A percentile compares a stretch with the other conserved stretches of the same genome.
Conservation (phyloP, 2,113 vertebrate species). For the Hypomesus transpacificus region DNA sequence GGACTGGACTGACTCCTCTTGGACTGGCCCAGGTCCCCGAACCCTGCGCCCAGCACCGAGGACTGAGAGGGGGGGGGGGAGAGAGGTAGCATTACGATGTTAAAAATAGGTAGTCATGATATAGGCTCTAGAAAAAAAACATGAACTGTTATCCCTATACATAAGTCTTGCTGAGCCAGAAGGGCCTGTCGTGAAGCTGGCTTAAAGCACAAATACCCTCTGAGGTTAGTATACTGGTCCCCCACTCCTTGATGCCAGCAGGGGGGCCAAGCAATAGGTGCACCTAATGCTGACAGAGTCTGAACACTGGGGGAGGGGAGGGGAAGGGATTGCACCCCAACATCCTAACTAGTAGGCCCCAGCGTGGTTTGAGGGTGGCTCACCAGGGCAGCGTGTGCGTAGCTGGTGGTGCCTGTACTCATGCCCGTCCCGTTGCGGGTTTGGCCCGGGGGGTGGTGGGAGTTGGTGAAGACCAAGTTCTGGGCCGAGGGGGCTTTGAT, state of each 20-base stretch:
- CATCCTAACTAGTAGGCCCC: neutral
- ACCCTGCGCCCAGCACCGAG: slow-evolving; percentile 89
- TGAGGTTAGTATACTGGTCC: too few species aligned
- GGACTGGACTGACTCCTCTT: slow-evolving; percentile 62
- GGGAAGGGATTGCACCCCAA: too few species aligned
- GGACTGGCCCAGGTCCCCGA: slow-evolving; percentile 83
- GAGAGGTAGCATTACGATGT: slow-evolving; percentile 1
- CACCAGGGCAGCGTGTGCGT: slow-evolving; percentile 80
- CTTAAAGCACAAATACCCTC: too few species aligned
- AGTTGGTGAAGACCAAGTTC: slow-evolving; percentile 94
- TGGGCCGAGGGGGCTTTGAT: slow-evolving; percentile 75
- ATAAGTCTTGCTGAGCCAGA: too few species aligned
- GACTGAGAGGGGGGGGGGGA: slow-evolving; percentile 67
- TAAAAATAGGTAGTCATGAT: too few species aligned
- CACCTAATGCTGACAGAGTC: too few species aligned
- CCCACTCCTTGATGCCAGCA: too few species aligned
- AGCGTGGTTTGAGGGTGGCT: slow-evolving; percentile 6
- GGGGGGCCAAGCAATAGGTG: too few species aligned
- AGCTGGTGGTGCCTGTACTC: slow-evolving; percentile 76
- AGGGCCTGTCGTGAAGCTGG: too few species aligned
- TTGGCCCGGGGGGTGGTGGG: slow-evolving; percentile 69
- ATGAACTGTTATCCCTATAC: too few species aligned
- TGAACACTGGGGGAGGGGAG: too few species aligned
- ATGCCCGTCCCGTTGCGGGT: slow-evolving; percentile 57
- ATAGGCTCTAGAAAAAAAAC: too few species aligned